Percentiles rank a stretch among this genome's conserved stretches.
Evolutionary conservation across 2,113 vertebrate genomes (phyloP).

Genomic region (Takifugu flavidus): DNA sequence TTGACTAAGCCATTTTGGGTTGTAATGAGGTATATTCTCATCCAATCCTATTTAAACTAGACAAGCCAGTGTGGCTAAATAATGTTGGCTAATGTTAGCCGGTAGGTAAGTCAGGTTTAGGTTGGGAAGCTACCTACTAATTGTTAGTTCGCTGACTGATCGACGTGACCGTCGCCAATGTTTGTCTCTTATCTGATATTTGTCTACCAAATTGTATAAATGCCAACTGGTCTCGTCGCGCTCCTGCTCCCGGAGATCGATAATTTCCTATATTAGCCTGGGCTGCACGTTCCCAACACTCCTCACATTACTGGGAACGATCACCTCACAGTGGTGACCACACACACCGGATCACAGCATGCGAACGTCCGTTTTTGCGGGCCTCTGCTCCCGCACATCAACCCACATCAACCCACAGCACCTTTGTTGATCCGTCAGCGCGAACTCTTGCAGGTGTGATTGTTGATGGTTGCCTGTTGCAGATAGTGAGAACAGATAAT

Average conservation of each 20-base stretch:
- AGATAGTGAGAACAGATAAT: no score
- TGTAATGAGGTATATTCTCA: not conserved
- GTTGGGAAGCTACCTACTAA: slow-evolving; percentile 36
- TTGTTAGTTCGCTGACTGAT: slow-evolving; percentile 25
- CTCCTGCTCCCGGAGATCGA: slow-evolving; percentile 34
- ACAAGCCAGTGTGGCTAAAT: slow-evolving; percentile 29
- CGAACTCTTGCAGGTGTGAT: no score
- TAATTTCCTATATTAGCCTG: slow-evolving; percentile 10
- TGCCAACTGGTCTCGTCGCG: slow-evolving; percentile 32
- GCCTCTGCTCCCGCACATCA: no score
- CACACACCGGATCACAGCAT: no score
- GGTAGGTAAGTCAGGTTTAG: slow-evolving; percentile 8
- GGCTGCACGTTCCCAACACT: slow-evolving; percentile 7
- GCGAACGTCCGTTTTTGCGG: no score
- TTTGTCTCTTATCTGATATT: slow-evolving; percentile 14
- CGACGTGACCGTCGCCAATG: slow-evolving; percentile 26
- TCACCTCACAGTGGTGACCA: no score
- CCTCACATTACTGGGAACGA: not conserved
- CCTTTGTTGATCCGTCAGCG: no score
- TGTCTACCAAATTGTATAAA: slow-evolving; percentile 21
- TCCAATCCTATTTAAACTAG: slow-evolving; percentile 1
- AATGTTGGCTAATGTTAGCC: slow-evolving; percentile 51
- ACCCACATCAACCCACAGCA: no score
- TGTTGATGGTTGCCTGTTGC: no score
- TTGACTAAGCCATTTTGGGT: not conserved